A percentile compares a stretch with the other conserved stretches of the same genome.
Conservation (phyloP, 92 coral and sea anemone species). For the Epizoanthus stellaris region DNA sequence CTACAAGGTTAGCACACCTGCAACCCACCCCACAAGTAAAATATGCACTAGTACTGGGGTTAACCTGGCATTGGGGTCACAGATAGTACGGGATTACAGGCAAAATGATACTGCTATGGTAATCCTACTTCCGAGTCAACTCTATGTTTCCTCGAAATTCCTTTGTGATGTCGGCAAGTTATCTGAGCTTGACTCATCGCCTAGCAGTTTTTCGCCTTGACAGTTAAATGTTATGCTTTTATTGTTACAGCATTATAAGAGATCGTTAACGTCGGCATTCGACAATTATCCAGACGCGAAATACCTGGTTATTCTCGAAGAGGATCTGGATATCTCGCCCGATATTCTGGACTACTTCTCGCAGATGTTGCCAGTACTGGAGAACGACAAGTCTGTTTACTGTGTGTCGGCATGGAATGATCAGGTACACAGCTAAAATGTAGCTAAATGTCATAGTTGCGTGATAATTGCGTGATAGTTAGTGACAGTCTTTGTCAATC, state of each 20-base stretch:
- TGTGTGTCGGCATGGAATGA: slow-evolving; percentile 73
- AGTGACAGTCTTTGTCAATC: neutral
- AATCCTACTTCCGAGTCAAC: no score
- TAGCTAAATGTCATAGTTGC: neutral
- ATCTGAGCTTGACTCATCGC: neutral
- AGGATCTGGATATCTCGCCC: slow-evolving; percentile 60
- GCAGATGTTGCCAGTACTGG: slow-evolving; percentile 62
- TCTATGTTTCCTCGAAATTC: no score
- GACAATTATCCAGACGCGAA: slow-evolving; percentile 51
- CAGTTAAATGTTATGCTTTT: neutral
- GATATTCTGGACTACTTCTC: slow-evolving; percentile 64
- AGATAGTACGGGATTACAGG: no score
- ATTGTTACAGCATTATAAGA: slow-evolving; percentile 60
- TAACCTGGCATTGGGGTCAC: neutral
- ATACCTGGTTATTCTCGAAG: slow-evolving; percentile 53
- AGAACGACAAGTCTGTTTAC: slow-evolving; percentile 61
- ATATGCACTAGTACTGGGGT: no score
- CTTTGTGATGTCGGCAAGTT: no score
- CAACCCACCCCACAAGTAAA: no score
- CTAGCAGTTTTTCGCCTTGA: neutral
- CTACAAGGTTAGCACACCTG: no score
- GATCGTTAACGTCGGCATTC: slow-evolving; percentile 53
- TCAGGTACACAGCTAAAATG: slow-evolving; percentile 36
- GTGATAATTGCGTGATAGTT: neutral
- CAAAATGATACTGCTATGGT: no score